Conservation (phyloP, 2,113 vertebrate species). For the Notarius lentiginosus region DNA sequence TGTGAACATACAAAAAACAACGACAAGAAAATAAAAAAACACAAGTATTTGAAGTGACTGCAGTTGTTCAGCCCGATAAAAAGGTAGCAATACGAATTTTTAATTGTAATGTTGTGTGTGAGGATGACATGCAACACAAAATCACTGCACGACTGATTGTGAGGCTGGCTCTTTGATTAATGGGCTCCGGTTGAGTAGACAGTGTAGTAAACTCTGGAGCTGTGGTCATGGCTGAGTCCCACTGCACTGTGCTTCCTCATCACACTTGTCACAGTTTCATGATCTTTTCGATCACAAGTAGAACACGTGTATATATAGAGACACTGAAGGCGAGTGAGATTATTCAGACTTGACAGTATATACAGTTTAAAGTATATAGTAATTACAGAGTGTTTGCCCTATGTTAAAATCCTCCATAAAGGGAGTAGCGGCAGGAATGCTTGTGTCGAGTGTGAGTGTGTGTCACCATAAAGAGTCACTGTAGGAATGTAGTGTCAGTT, state of each 20-base stretch:
- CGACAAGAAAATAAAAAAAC: background rate
- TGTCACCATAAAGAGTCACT: slow-evolving; percentile 26
- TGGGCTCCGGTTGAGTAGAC: background rate
- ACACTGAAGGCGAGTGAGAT: slow-evolving; percentile 48
- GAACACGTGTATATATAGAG: slow-evolving; percentile 42
- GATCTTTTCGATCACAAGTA: slow-evolving; percentile 36
- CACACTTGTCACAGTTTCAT: slow-evolving; percentile 27
- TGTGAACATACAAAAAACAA: background rate
- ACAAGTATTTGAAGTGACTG: slow-evolving; percentile 9
- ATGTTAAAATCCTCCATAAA: slow-evolving; percentile 30
- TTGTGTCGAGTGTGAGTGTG: slow-evolving; percentile 40
- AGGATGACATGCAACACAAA: slow-evolving; percentile 29
- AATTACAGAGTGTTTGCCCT: slow-evolving; percentile 44
- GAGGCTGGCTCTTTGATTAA: background rate
- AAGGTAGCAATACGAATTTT: background rate
- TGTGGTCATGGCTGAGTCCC: background rate
- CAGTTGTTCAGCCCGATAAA: slow-evolving; percentile 29
- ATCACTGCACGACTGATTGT: slow-evolving; percentile 42
- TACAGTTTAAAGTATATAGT: slow-evolving; percentile 44
- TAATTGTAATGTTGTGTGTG: background rate
- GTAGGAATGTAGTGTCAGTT: slow-evolving; percentile 33
- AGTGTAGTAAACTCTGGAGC: background rate
- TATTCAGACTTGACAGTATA: slow-evolving; percentile 46
- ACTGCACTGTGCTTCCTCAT: slow-evolving; percentile 37
- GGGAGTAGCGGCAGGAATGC: slow-evolving; percentile 48